Evolutionary conservation across 2,113 vertebrate genomes (phyloP).

Genomic region (Reinhardtius hippoglossoides): DNA sequence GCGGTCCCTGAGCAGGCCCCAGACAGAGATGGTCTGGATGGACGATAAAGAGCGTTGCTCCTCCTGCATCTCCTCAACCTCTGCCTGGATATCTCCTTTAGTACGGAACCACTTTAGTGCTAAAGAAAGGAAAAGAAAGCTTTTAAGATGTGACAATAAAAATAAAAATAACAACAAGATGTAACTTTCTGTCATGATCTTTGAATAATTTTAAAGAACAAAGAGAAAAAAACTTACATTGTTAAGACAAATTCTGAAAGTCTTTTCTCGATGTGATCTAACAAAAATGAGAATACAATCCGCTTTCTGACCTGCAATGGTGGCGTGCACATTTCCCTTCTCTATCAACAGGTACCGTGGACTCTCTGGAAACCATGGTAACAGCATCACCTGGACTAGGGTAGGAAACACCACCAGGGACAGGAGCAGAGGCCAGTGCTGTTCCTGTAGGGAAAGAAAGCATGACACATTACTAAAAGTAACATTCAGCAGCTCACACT

Average conservation of each 20-base stretch:
- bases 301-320: conserved; percentile 81
- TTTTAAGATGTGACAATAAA: conserved; percentile 2
- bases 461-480: background rate
- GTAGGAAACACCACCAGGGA: conserved; percentile 85
- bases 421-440: conserved; percentile 89
- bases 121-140: conserved; percentile 47
- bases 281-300: background rate
- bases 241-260: background rate
- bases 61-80: conserved; percentile 89
- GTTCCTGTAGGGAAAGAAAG: conserved; percentile 79
- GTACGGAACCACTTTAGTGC: conserved; percentile 84
- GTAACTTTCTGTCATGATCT: background rate
- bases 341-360: conserved; percentile 92
- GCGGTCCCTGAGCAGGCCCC: conserved; percentile 82
- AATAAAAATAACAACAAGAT: background rate
- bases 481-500: background rate
- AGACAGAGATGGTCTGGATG: conserved; percentile 79
- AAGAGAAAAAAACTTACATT: background rate
- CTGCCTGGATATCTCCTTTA: conserved; percentile 81
- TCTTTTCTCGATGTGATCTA: background rate
- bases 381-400: conserved; percentile 85
- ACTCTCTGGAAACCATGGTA: conserved; percentile 93
- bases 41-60: conserved; percentile 86
- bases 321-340: conserved; percentile 81
- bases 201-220: background rate